Conservation (phyloP, 2,113 vertebrate species). For the Seriola quinqueradiata region DNA sequence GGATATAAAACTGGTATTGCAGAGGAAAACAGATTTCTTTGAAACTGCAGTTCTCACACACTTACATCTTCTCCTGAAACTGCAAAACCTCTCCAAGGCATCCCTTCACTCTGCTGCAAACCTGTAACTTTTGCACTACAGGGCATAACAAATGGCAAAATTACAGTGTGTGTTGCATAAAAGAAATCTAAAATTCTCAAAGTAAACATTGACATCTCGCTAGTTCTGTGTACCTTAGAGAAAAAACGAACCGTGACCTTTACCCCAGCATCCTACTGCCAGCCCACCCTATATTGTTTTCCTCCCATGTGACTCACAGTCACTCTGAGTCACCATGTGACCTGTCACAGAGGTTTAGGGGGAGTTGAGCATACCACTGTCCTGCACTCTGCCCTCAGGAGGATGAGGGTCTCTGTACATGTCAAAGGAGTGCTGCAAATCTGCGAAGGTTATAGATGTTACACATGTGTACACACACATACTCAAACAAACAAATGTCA, state of each 20-base stretch:
- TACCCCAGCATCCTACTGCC: conserved; percentile 29
- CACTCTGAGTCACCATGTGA: conserved; percentile 65
- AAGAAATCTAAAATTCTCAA: conserved; percentile 22
- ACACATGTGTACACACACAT: background rate
- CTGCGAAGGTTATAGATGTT: conserved; percentile 29
- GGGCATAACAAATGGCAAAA: conserved; percentile 47
- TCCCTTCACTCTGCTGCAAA: conserved; percentile 47
- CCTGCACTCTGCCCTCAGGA: conserved; percentile 46
- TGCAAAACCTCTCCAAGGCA: conserved; percentile 36
- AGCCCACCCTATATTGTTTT: conserved; percentile 32
- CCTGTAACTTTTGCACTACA: conserved; percentile 29
- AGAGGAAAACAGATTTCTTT: background rate
- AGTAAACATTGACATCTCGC: conserved; percentile 38
- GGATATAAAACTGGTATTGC: background rate
- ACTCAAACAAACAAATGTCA: conserved; percentile 19
- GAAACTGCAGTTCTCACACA: conserved; percentile 3
- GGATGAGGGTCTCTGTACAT: conserved; percentile 26
- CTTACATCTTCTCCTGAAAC: conserved; percentile 5
- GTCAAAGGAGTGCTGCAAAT: conserved; percentile 24
- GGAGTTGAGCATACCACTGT: conserved; percentile 25
- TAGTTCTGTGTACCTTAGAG: conserved; percentile 17
- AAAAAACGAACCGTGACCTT: conserved; percentile 43
- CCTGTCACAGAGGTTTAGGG: conserved; percentile 69
- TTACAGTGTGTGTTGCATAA: conserved; percentile 45
- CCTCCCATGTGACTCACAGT: conserved; percentile 55